phyloP scores from a whole-genome alignment of 1,140 invertebrate genomes.

The Pantala flavescens region DNA sequence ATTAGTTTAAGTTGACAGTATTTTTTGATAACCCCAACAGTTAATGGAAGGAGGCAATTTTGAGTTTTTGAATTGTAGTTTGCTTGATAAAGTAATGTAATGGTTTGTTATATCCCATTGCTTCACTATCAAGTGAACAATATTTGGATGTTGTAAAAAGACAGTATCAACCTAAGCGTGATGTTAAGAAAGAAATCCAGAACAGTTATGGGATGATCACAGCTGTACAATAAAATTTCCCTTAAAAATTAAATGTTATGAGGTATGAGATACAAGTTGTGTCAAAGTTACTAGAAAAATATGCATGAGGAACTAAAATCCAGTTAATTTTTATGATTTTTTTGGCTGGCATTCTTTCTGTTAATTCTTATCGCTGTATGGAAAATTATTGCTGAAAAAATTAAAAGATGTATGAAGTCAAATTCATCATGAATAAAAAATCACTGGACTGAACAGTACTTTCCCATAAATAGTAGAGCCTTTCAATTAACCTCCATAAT shows the following conservation, averaged over 20 bases:
- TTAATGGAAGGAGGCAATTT: constrained; percentile 2
- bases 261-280: neutral
- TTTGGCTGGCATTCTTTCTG: neutral
- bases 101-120: too few relatives aligned
- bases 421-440: neutral
- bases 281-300: neutral
- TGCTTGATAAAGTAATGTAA: too few relatives aligned
- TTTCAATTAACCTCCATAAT: too few relatives aligned
- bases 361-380: neutral
- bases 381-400: neutral
- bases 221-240: neutral
- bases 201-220: neutral
- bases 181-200: too few relatives aligned
- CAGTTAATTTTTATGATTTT: neutral
- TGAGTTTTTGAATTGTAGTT: neutral
- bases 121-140: too few relatives aligned
- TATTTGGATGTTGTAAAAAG: too few relatives aligned
- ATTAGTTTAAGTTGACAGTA: neutral
- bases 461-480: neutral
- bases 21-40: neutral
- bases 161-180: too few relatives aligned
- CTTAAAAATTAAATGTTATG: neutral
- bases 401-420: neutral
- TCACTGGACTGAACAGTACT: neutral
- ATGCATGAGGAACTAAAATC: neutral